These are phyloP conservation scores for Dynastes tityus DNA, from an alignment of 2,888 invertebrate genomes.

Conservation along the genomic window DNA sequence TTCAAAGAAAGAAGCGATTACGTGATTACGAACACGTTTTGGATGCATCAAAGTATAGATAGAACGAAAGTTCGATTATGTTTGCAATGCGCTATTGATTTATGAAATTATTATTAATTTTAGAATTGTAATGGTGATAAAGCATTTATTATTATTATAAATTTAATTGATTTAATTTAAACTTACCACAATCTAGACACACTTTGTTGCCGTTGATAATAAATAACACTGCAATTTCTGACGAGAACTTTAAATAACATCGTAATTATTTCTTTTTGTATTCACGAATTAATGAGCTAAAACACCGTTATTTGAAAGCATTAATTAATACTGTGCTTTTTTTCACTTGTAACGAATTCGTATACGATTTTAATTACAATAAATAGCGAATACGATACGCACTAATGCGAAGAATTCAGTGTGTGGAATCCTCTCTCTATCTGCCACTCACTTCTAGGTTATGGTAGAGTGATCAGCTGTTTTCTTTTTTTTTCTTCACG, in stretches of 20 bases:
- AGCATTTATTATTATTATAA: not conserved
- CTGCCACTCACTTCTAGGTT: conserved; percentile 34
- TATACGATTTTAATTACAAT: conserved; percentile 18
- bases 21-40: conserved; percentile 42
- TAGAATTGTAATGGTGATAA: not conserved
- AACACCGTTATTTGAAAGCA: not conserved
- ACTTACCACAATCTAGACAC: conserved; percentile 65
- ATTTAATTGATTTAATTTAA: not conserved
- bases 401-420: not conserved
- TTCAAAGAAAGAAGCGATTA: conserved; percentile 18
- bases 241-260: conserved; percentile 65
- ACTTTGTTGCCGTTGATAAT: conserved; percentile 65
- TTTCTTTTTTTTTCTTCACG: conserved; percentile 31
- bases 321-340: not conserved
- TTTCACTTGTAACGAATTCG: conserved; percentile 23
- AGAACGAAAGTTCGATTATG: not conserved
- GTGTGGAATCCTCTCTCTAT: not conserved
- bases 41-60: not conserved
- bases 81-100: not conserved
- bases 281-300: too few species aligned
- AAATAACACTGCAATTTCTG: conserved; percentile 65
- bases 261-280: too few species aligned
- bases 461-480: conserved; percentile 43
- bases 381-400: conserved; percentile 10
- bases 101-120: not conserved